Evolutionary conservation across 1,140 invertebrate genomes (phyloP).

Genomic region (Oryctes rhinoceros): DNA sequence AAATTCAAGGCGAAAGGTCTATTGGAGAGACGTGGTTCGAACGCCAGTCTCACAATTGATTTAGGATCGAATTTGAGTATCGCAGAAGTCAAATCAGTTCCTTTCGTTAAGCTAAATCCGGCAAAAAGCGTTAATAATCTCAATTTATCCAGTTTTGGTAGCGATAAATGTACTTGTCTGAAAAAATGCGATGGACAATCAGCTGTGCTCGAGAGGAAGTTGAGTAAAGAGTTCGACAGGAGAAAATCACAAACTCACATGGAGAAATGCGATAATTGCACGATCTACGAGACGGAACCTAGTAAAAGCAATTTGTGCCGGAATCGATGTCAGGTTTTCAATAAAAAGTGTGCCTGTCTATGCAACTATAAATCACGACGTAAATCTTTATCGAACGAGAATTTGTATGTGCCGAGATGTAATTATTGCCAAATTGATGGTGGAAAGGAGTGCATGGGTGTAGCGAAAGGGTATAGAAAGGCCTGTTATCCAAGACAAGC

Average conservation of each 20-base stretch:
- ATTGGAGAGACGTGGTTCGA: slow-evolving; percentile 82
- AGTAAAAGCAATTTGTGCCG: slow-evolving; percentile 53
- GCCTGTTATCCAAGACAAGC: slow-evolving; percentile 58
- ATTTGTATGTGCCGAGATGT: slow-evolving; percentile 60
- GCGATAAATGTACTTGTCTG: slow-evolving; percentile 39
- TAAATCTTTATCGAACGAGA: slow-evolving; percentile 68
- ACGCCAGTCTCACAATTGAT: slow-evolving; percentile 80
- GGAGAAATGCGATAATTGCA: slow-evolving; percentile 58
- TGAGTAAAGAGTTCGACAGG: slow-evolving; percentile 43
- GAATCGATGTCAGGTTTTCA: slow-evolving; percentile 47
- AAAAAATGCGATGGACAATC: slow-evolving; percentile 40
- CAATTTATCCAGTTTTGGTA: slow-evolving; percentile 54
- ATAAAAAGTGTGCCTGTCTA: slow-evolving; percentile 54
- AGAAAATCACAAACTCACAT: slow-evolving; percentile 53
- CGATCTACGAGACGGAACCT: slow-evolving; percentile 57
- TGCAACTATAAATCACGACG: slow-evolving; percentile 54
- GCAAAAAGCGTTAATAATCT: slow-evolving; percentile 58
- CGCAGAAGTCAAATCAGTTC: slow-evolving; percentile 48
- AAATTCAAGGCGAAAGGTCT: slow-evolving; percentile 69
- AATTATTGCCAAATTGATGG: slow-evolving; percentile 54
- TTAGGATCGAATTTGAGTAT: slow-evolving; percentile 56
- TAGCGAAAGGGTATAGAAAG: slow-evolving; percentile 51
- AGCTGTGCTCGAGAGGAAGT: not conserved
- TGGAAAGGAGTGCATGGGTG: slow-evolving; percentile 50
- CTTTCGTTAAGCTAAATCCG: slow-evolving; percentile 53